Evolutionary conservation across 1,140 invertebrate species (phyloP).

Genomic region (Amyelois transitella): DNA sequence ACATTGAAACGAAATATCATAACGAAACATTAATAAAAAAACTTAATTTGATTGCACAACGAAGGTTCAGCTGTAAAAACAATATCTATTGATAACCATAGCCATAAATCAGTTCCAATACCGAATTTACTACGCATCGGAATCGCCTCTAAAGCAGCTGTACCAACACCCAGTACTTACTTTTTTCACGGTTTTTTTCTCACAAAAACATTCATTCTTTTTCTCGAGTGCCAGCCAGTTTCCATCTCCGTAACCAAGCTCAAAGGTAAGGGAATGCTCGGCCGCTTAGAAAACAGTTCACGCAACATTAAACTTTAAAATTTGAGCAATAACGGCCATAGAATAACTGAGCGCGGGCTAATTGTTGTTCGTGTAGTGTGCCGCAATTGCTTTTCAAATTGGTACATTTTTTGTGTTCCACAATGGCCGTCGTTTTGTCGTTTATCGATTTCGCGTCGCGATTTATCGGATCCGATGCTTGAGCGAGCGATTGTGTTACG

Average conservation of each 20-base stretch:
- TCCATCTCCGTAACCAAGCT: slow-evolving; percentile 18
- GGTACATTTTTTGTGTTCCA: slow-evolving; percentile 14
- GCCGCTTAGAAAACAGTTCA: slow-evolving; percentile 1
- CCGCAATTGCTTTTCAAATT: slow-evolving; percentile 18
- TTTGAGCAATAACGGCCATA: slow-evolving; percentile 1
- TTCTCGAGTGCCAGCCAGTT: slow-evolving; percentile 21
- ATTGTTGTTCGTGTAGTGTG: slow-evolving; percentile 8
- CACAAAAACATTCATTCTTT: slow-evolving; percentile 16
- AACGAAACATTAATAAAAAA: too few relatives aligned
- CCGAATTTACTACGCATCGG: slow-evolving; percentile 3
- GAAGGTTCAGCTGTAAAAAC: background rate
- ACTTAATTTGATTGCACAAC: background rate
- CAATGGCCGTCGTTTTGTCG: slow-evolving; percentile 20
- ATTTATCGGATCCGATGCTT: slow-evolving; percentile 20
- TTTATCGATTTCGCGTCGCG: slow-evolving; percentile 24
- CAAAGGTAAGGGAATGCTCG: slow-evolving; percentile 7
- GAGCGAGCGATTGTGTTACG: slow-evolving; percentile 24
- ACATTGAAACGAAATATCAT: background rate
- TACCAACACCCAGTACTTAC: slow-evolving; percentile 14
- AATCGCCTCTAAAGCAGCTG: slow-evolving; percentile 18
- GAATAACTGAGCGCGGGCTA: slow-evolving; percentile 8
- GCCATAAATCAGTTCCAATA: background rate
- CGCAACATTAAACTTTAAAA: slow-evolving; percentile 8
- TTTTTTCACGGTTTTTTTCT: slow-evolving; percentile 14
- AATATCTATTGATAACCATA: background rate